phyloP scores from a whole-genome alignment of 2,888 invertebrate genomes.

The Anoncus sp. region DNA sequence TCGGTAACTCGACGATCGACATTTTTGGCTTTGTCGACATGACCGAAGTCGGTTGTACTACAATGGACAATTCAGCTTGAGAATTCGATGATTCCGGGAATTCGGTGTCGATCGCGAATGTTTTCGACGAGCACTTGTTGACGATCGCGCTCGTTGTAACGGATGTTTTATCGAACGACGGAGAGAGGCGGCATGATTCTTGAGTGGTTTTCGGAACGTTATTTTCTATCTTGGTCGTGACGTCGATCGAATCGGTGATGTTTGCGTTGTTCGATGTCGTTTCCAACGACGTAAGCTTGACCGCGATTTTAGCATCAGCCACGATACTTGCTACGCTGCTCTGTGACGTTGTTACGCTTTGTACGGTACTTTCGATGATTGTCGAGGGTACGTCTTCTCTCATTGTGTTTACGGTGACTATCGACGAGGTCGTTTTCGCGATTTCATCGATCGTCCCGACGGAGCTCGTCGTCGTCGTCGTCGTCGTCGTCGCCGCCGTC shows the following conservation, averaged over 20 bases:
- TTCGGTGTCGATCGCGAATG: constrained; percentile 21
- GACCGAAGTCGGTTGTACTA: constrained; percentile 76
- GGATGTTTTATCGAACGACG: constrained; percentile 1
- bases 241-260: constrained; percentile 52
- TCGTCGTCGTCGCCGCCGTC: constrained; percentile 13
- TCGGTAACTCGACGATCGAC: constrained; percentile 73
- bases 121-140: constrained; percentile 25
- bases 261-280: constrained; percentile 38
- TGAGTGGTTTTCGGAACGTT: constrained; percentile 5
- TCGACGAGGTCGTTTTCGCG: constrained; percentile 54
- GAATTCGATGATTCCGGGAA: constrained; percentile 22
- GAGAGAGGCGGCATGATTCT: neutral
- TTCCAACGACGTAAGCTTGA: constrained; percentile 73
- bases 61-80: constrained; percentile 69
- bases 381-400: constrained; percentile 65
- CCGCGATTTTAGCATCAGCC: constrained; percentile 78
- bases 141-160: neutral
- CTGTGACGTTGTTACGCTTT: constrained; percentile 61
- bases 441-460: constrained; percentile 32
- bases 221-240: constrained; percentile 39
- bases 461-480: neutral
- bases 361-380: constrained; percentile 68
- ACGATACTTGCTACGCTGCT: constrained; percentile 75
- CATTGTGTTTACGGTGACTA: constrained; percentile 39
- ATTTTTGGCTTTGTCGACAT: constrained; percentile 76